phyloP scores from a whole-genome alignment of 1,140 invertebrate species.

The Drosophila pandora region DNA sequence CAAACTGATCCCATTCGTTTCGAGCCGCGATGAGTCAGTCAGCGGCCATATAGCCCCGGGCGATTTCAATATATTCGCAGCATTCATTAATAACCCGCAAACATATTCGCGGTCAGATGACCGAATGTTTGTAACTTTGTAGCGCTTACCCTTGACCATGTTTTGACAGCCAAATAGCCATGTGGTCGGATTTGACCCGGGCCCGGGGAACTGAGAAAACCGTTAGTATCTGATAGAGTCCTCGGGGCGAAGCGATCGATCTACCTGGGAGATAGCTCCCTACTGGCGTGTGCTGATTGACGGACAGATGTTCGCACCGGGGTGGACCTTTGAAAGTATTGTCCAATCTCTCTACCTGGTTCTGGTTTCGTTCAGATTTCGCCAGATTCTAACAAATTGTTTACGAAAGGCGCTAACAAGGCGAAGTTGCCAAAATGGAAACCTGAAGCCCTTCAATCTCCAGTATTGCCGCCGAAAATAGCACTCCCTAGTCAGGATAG shows the following conservation, averaged over 20 bases:
- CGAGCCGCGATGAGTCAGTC: constrained; percentile 39
- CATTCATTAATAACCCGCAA: constrained; percentile 11
- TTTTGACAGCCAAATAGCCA: constrained; percentile 52
- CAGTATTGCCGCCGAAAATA: constrained; percentile 6
- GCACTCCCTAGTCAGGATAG: neutral
- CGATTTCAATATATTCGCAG: constrained; percentile 16
- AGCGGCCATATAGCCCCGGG: constrained; percentile 14
- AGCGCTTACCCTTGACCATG: constrained; percentile 68
- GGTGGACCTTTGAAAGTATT: constrained; percentile 7
- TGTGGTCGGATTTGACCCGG: constrained; percentile 14
- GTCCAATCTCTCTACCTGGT: constrained; percentile 33
- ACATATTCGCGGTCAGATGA: constrained; percentile 21
- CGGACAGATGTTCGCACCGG: constrained; percentile 61
- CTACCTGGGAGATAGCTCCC: constrained; percentile 63
- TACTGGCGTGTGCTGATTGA: constrained; percentile 45
- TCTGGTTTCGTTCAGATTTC: constrained; percentile 42
- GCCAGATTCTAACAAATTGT: constrained; percentile 48
- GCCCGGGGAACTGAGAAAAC: constrained; percentile 1
- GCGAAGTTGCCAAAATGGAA: constrained; percentile 26
- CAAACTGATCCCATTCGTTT: constrained; percentile 4
- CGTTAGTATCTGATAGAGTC: constrained; percentile 37
- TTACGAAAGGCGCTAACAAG: constrained; percentile 35
- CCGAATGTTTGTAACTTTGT: neutral
- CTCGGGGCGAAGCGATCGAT: constrained; percentile 10
- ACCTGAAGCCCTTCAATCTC: constrained; percentile 29